phyloP scores from a whole-genome alignment of 2,797 vertebrate species.

The Gorsachius magnificus region DNA sequence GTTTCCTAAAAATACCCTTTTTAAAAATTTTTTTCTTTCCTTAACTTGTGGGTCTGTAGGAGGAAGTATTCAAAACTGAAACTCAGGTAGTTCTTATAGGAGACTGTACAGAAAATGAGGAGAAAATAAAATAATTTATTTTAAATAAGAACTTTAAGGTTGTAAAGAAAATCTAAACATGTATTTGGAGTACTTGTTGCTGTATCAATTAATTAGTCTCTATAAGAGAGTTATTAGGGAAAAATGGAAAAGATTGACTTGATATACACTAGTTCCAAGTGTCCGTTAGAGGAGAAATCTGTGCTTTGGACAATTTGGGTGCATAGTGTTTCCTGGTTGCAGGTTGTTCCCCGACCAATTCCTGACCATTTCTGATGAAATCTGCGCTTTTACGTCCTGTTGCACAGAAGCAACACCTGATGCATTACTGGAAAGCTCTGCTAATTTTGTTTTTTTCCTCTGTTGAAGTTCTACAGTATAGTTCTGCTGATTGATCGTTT shows the following conservation, averaged over 20 bases:
- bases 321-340: background rate
- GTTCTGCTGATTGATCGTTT: background rate
- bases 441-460: background rate
- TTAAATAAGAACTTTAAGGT: background rate
- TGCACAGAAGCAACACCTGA: background rate
- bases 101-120: background rate
- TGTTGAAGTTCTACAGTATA: background rate
- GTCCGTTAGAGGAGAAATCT: background rate
- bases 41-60: background rate
- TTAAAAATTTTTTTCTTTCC: too few species aligned
- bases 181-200: background rate
- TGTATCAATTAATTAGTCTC: background rate
- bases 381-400: background rate
- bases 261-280: background rate
- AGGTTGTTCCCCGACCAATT: background rate
- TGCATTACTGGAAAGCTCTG: background rate
- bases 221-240: background rate
- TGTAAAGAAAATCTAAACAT: background rate
- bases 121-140: background rate
- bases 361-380: background rate
- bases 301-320: background rate
- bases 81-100: background rate
- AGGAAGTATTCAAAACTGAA: background rate
- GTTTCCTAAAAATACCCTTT: background rate
- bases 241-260: constrained; percentile 5